Percentiles rank a stretch among this genome's conserved stretches.
phyloP scores from a whole-genome alignment of 2,888 invertebrate species.

The Corbicula japonica region DNA sequence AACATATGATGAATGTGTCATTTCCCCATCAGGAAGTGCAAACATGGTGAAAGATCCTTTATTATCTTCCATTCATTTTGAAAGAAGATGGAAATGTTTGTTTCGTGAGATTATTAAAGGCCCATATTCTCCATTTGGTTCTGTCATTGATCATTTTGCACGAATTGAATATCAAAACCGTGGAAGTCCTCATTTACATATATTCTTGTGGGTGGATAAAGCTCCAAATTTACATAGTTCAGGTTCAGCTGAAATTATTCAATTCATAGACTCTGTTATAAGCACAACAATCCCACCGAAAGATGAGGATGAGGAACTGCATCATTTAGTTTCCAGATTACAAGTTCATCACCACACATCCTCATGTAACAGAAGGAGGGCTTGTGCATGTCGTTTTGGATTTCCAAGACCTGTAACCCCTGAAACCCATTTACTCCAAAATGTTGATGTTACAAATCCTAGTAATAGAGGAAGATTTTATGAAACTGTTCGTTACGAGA shows the following conservation, averaged over 20 bases:
- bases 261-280: constrained; percentile 3
- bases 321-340: constrained; percentile 15
- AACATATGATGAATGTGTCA: constrained; percentile 9
- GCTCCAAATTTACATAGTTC: constrained; percentile 26
- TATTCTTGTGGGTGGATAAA: constrained; percentile 28
- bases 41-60: constrained; percentile 33
- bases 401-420: constrained; percentile 30
- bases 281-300: constrained; percentile 1
- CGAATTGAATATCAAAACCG: constrained; percentile 27
- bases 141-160: constrained; percentile 33
- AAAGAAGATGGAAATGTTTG: constrained; percentile 33
- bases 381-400: constrained; percentile 44
- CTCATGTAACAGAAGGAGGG: constrained; percentile 3
- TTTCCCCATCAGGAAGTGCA: constrained; percentile 16
- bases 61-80: constrained; percentile 26
- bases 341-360: constrained; percentile 32
- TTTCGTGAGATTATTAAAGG: constrained; percentile 26
- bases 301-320: constrained; percentile 6
- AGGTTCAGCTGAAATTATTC: constrained; percentile 9
- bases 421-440: constrained; percentile 36
- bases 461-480: constrained; percentile 44
- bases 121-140: constrained; percentile 19
- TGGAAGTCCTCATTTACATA: constrained; percentile 36
- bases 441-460: constrained; percentile 26
- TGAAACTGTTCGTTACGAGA: constrained; percentile 37